Conservation (phyloP, 2,888 invertebrate species). For the Drosophila neonasuta region DNA sequence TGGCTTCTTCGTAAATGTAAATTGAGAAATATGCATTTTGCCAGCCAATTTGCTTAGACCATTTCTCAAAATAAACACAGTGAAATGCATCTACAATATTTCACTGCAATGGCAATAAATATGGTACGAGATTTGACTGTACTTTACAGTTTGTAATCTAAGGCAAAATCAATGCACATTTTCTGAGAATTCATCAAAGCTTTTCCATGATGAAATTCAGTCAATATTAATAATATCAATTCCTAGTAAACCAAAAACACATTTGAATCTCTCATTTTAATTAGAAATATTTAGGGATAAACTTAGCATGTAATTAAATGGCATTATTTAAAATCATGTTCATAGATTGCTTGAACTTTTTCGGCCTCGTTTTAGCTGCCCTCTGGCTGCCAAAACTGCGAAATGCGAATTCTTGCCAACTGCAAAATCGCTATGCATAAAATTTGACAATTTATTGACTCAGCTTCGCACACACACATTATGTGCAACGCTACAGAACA, state of each 20-base stretch:
- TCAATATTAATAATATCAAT: not conserved
- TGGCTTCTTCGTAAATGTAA: conserved; percentile 14
- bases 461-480: conserved; percentile 57
- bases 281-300: not conserved
- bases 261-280: not conserved
- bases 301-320: not conserved
- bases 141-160: not conserved
- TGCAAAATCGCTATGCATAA: conserved; percentile 63
- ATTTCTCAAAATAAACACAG: conserved; percentile 13
- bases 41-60: conserved; percentile 2
- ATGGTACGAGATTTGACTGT: not conserved
- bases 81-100: not conserved
- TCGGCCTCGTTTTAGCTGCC: conserved; percentile 7
- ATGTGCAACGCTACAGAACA: conserved; percentile 42
- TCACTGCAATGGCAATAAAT: not conserved
- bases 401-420: conserved; percentile 40
- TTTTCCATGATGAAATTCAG: not conserved
- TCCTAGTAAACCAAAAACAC: not conserved
- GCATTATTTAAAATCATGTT: not conserved
- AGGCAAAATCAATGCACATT: not conserved
- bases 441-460: conserved; percentile 80
- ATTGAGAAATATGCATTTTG: conserved; percentile 9
- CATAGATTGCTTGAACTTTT: conserved; percentile 1
- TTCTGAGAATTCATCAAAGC: conserved; percentile 1
- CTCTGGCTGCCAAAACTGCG: conserved; percentile 24